Percentiles rank a stretch among this genome's conserved stretches.
Evolutionary conservation across 2,113 vertebrate genomes (phyloP).

Genomic region (Prietella phreatophila): DNA sequence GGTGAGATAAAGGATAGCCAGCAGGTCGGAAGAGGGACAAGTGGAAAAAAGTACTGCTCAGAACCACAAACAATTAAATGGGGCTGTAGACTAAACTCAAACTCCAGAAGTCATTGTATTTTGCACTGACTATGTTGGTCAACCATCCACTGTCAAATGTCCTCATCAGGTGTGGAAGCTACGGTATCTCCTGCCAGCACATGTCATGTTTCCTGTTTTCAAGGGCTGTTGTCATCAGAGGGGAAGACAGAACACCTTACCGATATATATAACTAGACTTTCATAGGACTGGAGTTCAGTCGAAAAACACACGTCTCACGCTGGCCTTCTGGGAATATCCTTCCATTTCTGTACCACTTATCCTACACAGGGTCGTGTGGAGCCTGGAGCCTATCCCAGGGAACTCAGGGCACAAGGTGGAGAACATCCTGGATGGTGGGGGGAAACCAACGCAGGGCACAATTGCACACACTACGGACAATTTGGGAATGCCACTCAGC

Average conservation of each 20-base stretch:
- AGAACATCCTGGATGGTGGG: too few relatives aligned
- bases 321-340: background rate
- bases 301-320: background rate
- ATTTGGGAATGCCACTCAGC: too few relatives aligned
- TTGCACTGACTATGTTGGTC: background rate
- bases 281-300: background rate
- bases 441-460: too few relatives aligned
- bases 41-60: slow-evolving; percentile 12
- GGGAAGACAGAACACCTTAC: background rate
- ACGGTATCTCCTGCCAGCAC: background rate
- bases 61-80: background rate
- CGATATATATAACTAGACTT: background rate
- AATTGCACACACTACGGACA: too few relatives aligned
- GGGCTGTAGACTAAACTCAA: background rate
- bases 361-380: too few relatives aligned
- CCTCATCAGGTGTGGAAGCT: background rate
- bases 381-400: too few relatives aligned
- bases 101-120: background rate
- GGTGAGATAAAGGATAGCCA: slow-evolving; percentile 58
- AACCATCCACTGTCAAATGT: background rate
- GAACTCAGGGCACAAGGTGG: too few relatives aligned
- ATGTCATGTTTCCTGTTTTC: background rate
- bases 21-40: slow-evolving; percentile 41
- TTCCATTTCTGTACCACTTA: too few relatives aligned
- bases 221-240: background rate